These are phyloP conservation scores for Eustalomyia histrio DNA, from an alignment of 2,888 invertebrate species.

Conservation along the genomic window DNA sequence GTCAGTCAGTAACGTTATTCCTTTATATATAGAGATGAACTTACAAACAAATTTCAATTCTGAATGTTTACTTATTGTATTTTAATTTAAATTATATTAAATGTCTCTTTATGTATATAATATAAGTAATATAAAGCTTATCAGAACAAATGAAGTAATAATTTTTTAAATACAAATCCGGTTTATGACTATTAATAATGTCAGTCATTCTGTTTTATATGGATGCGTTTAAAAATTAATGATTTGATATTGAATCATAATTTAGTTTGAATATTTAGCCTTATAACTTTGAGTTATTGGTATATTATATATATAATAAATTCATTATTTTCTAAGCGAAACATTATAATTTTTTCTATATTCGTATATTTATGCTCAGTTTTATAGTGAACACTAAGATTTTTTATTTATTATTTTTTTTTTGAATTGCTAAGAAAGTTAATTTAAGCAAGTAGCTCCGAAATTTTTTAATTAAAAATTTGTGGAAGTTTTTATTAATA, in stretches of 20 bases:
- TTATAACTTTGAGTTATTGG: not conserved
- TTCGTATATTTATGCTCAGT: too few relatives aligned
- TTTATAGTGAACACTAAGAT: too few relatives aligned
- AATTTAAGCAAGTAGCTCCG: too few relatives aligned
- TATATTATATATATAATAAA: too few relatives aligned
- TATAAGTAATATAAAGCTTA: conserved; percentile 39
- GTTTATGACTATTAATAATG: conserved; percentile 41
- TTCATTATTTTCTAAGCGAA: too few relatives aligned
- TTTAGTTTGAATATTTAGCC: not conserved
- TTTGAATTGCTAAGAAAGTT: too few relatives aligned
- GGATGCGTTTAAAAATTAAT: conserved; percentile 49
- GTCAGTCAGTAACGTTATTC: too few relatives aligned
- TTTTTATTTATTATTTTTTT: too few relatives aligned
- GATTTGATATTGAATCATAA: conserved; percentile 40
- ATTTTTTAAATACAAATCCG: conserved; percentile 56
- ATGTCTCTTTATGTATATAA: not conserved
- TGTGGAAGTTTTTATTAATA: too few relatives aligned
- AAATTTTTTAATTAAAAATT: too few relatives aligned
- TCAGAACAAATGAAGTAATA: conserved; percentile 55
- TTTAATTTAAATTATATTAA: conserved; percentile 54
- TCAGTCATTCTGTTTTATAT: conserved; percentile 31
- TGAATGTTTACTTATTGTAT: conserved; percentile 31
- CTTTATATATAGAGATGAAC: too few relatives aligned
- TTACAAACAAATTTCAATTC: not conserved
- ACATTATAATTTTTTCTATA: too few relatives aligned